A percentile compares a stretch with the other conserved stretches of the same genome.
Conservation (phyloP, 2,888 invertebrate species). For the Blastobasis lacticolella region DNA sequence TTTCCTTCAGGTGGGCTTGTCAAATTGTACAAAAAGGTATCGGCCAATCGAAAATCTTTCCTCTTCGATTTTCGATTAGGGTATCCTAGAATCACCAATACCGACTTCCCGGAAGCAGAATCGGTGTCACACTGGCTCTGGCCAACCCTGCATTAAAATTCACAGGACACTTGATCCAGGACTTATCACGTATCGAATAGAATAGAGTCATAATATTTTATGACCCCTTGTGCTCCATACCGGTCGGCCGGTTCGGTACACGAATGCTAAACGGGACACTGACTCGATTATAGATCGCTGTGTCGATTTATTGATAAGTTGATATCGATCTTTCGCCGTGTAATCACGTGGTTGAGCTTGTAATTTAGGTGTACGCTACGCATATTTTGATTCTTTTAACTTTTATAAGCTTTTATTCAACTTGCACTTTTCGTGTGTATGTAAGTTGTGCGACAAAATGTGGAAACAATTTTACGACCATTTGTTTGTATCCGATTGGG, state of each 20-base stretch:
- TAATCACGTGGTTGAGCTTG: background rate
- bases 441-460: too few relatives aligned
- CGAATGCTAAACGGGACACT: conserved; percentile 62
- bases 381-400: too few relatives aligned
- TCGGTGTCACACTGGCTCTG: conserved; percentile 49
- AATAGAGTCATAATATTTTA: conserved; percentile 72
- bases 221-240: conserved; percentile 71
- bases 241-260: conserved; percentile 45
- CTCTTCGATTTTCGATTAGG: background rate
- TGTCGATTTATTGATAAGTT: background rate
- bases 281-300: background rate
- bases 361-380: background rate
- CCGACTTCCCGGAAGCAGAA: conserved; percentile 62
- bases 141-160: conserved; percentile 65
- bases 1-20: too few relatives aligned
- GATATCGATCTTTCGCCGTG: background rate
- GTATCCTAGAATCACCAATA: conserved; percentile 36
- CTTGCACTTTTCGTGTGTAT: too few relatives aligned
- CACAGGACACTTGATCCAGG: conserved; percentile 60
- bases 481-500: too few relatives aligned
- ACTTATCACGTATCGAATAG: conserved; percentile 72
- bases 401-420: too few relatives aligned
- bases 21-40: too few relatives aligned
- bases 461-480: too few relatives aligned
- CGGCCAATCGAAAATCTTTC: too few relatives aligned